These are phyloP conservation scores for Pseudocheirus occidentalis DNA, from an alignment of 2,797 vertebrate genomes.

Conservation along the genomic window DNA sequence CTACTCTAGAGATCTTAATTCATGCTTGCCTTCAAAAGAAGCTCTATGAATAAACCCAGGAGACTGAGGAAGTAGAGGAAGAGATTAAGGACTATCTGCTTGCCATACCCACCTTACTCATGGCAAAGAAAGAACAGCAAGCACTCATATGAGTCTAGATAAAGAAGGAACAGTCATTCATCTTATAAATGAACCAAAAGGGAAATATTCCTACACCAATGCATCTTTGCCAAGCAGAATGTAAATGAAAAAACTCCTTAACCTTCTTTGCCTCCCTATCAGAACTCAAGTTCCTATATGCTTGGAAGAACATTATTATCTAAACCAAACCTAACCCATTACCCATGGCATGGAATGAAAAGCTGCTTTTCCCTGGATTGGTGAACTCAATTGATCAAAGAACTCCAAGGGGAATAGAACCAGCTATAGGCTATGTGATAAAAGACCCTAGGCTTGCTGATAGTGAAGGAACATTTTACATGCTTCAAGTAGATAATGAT, in stretches of 20 bases:
- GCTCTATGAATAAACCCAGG: neutral
- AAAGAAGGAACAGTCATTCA: neutral
- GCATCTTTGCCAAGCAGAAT: neutral
- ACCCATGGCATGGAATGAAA: neutral
- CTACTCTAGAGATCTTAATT: neutral
- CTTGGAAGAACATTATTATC: neutral
- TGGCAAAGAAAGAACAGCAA: neutral
- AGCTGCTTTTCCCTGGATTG: neutral
- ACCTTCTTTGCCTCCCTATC: neutral
- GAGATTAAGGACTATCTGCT: neutral
- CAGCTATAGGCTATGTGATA: neutral
- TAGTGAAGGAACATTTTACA: neutral
- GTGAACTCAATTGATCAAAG: neutral
- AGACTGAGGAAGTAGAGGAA: neutral
- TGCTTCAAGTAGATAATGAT: neutral
- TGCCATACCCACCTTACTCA: neutral
- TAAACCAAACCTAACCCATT: neutral
- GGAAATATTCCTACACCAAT: neutral
- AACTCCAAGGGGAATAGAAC: neutral
- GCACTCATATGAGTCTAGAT: neutral
- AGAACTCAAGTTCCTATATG: neutral
- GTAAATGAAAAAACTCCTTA: neutral
- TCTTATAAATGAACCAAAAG: neutral
- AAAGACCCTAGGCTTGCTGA: neutral
- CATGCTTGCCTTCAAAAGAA: neutral